Percentiles rank a stretch among this genome's conserved stretches.
These are phyloP conservation scores for Rhegmatorhina hoffmannsi DNA, from an alignment of 2,113 vertebrate species.

Conservation along the genomic window DNA sequence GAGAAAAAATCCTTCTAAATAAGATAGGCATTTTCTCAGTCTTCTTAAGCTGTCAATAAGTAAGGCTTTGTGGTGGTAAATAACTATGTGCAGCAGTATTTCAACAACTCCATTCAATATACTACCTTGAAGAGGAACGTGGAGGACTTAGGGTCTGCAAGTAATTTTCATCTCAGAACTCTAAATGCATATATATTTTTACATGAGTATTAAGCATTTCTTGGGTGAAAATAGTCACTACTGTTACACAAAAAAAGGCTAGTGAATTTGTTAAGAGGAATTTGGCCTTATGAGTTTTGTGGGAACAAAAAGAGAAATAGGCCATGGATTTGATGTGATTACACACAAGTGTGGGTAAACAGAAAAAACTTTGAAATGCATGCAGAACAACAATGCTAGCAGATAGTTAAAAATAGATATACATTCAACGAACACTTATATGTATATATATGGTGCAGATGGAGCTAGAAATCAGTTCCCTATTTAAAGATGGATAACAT, in stretches of 20 bases:
- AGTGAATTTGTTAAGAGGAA: not conserved
- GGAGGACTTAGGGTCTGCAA: not conserved
- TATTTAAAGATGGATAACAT: conserved; percentile 20
- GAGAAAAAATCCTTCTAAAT: not conserved
- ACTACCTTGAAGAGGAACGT: not conserved
- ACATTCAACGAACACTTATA: not conserved
- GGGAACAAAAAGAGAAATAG: not conserved
- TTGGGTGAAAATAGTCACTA: not conserved
- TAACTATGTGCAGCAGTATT: not conserved
- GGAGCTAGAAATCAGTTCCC: not conserved
- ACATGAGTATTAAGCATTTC: not conserved
- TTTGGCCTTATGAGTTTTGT: not conserved
- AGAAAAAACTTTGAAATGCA: not conserved
- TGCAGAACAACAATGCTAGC: not conserved
- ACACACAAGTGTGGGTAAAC: not conserved
- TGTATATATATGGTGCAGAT: not conserved
- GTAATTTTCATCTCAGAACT: not conserved
- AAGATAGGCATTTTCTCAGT: accelerated
- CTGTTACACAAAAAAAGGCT: not conserved
- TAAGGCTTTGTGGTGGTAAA: not conserved
- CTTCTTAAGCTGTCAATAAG: not conserved
- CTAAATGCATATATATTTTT: not conserved
- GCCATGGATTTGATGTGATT: not conserved
- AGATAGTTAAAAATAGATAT: not conserved
- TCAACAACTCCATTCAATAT: not conserved